Base-by-base conservation (phyloP, 2,888 invertebrate genomes). In the Cinara cedri region DNA sequence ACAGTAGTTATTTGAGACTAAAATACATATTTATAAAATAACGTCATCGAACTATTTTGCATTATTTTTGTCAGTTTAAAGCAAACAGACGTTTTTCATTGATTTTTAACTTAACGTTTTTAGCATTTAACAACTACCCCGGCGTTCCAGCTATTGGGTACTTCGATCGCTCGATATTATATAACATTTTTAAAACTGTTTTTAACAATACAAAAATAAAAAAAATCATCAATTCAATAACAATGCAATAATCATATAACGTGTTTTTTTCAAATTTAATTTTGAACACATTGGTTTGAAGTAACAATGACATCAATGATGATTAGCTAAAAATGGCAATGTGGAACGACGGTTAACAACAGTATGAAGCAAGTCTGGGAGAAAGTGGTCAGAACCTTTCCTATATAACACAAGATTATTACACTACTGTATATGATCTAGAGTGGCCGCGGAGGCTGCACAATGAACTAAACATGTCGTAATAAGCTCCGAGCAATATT, bases 371-470 rank as follows among this genome's bases (percentile, higher is more conserved):
- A 70, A 78, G 70, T 60, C 60, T 68, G 57, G 78, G 78, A 78
- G 78, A 78, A 78, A 78, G 78, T 78, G 78, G 78, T 78, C 78
- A 70, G 42, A 70, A 68, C 78, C 78, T 70, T 78, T 78, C 78
- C 70, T 78, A 66, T 54, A 70, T 34, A 34, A 66, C 1, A 21
- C 62, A 54, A 62, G 74, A 65, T 54, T 78, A 70, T 78, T 70
- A 60, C 60, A 62, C 42, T 60, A 51, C 66, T 70, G 60, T 62
- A n/a, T n/a, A 70, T 70, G 70, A 78, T 78, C 70, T 78, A 70
- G 70, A 78, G 70, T 70, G 44, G 70, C 14, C 70, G 44, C 62
- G n/a, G 78, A 78, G 70, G 78, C 78, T 70, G 68, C 10, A 57
- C n/a, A 34, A 60, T 57, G 57, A 66, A 66, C 55, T 19, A 49